Percentiles rank a stretch among this genome's conserved stretches.
Conservation (phyloP, 2,888 invertebrate species). For the Malthinus seriepunctatus region DNA sequence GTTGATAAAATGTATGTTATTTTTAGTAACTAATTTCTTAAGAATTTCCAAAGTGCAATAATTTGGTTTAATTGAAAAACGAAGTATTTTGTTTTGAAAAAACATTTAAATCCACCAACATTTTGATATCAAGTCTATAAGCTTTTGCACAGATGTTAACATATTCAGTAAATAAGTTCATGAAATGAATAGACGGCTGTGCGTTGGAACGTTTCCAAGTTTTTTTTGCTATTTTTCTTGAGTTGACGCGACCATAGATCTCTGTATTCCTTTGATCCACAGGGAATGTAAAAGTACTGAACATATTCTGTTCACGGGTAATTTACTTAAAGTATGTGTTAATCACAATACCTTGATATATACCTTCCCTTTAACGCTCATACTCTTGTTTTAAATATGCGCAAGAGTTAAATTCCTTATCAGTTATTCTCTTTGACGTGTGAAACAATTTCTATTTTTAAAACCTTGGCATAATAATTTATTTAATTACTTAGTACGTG, state of each 20-base stretch:
- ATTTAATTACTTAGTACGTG: too few relatives aligned
- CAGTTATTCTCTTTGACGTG: too few relatives aligned
- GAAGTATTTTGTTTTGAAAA: too few relatives aligned
- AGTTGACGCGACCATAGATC: conserved; percentile 41
- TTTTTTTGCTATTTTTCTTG: conserved; percentile 39
- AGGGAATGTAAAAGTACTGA: conserved; percentile 46
- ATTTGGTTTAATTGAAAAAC: too few relatives aligned
- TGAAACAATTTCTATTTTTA: too few relatives aligned
- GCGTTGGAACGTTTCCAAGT: conserved; percentile 42
- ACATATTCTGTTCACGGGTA: conserved; percentile 46
- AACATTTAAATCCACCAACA: too few relatives aligned
- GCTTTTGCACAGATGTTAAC: conserved; percentile 24
- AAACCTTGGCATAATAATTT: too few relatives aligned
- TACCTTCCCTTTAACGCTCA: conserved; percentile 27
- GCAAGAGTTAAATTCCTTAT: too few relatives aligned
- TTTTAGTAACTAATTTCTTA: too few relatives aligned
- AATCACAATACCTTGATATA: conserved; percentile 37
- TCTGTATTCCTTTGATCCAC: conserved; percentile 46
- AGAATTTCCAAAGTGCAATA: too few relatives aligned
- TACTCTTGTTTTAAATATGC: not conserved
- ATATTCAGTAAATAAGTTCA: conserved; percentile 26
- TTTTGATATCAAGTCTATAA: too few relatives aligned
- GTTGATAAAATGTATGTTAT: too few relatives aligned
- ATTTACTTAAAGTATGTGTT: conserved; percentile 44
- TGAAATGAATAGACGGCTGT: conserved; percentile 27